Conservation (phyloP, 1,140 invertebrate genomes). For the Brachionus angularis region DNA sequence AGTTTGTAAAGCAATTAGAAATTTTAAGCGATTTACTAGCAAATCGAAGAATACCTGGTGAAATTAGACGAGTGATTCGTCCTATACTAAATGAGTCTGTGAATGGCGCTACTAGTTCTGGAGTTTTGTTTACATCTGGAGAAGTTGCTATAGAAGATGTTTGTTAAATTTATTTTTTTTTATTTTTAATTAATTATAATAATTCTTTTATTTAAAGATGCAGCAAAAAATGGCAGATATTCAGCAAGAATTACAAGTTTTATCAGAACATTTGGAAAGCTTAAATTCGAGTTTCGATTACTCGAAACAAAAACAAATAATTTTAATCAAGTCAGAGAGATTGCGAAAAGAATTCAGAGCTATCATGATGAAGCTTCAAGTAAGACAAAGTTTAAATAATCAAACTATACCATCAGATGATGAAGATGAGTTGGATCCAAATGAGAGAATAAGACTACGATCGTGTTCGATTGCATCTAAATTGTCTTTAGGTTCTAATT, state of each 20-base stretch:
- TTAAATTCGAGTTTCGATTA: neutral
- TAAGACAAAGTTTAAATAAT: neutral
- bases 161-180: neutral
- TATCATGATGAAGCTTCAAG: constrained; percentile 6
- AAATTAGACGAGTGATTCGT: neutral
- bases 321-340: constrained; percentile 20
- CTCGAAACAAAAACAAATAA: constrained; percentile 22
- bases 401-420: constrained; percentile 41
- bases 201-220: neutral
- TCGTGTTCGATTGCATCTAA: constrained; percentile 19
- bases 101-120: neutral
- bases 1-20: constrained; percentile 39
- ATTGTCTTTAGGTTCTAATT: constrained; percentile 19
- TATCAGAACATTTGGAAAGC: neutral
- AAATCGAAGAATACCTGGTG: constrained; percentile 39
- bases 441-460: constrained; percentile 15
- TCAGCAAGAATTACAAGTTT: constrained; percentile 16
- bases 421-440: constrained; percentile 39
- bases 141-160: constrained; percentile 28
- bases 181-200: neutral
- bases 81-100: neutral
- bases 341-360: constrained; percentile 15
- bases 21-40: constrained; percentile 26
- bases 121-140: neutral
- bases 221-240: constrained; percentile 24